Percentiles rank a stretch among this genome's conserved stretches.
Evolutionary conservation across 2,888 invertebrate species (phyloP).

Genomic region (Hartigia nigra): DNA sequence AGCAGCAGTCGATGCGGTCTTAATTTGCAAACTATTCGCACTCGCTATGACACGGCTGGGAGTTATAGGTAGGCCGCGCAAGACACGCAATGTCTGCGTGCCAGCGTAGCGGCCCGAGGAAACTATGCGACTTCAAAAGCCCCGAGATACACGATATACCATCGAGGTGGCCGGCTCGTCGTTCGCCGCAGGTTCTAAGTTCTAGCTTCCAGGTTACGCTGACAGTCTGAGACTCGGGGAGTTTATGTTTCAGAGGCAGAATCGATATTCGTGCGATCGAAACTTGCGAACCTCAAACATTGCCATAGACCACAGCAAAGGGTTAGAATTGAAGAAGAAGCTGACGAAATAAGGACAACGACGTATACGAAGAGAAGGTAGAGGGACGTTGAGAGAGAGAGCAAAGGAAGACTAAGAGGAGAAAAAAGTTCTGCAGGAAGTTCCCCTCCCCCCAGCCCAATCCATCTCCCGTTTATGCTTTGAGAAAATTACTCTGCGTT

Average conservation of each 20-base stretch:
- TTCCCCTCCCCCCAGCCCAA: slow-evolving; percentile 20
- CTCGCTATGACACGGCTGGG: slow-evolving; percentile 13
- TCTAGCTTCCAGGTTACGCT: slow-evolving; percentile 47
- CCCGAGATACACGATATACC: slow-evolving; percentile 25
- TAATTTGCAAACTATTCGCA: slow-evolving; percentile 47
- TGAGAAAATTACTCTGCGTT: neutral
- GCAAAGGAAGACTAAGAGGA: neutral
- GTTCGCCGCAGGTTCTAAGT: slow-evolving; percentile 21
- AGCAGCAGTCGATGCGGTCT: slow-evolving; percentile 29
- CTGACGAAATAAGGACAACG: neutral
- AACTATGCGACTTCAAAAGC: slow-evolving; percentile 60
- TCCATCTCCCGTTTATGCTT: neutral
- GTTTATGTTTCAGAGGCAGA: neutral
- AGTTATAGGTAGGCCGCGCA: slow-evolving; percentile 19
- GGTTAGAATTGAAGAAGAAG: neutral
- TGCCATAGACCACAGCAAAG: neutral
- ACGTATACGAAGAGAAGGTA: neutral
- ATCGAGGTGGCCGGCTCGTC: slow-evolving; percentile 39
- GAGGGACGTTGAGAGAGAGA: neutral
- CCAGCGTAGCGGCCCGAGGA: slow-evolving; percentile 35
- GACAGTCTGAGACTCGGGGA: slow-evolving; percentile 34
- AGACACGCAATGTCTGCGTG: slow-evolving; percentile 62
- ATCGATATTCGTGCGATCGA: neutral
- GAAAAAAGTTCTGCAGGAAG: slow-evolving; percentile 7
- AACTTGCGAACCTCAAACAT: neutral